These are phyloP conservation scores for Percina caprodes DNA, from an alignment of 2,113 vertebrate species.

Conservation along the genomic window DNA sequence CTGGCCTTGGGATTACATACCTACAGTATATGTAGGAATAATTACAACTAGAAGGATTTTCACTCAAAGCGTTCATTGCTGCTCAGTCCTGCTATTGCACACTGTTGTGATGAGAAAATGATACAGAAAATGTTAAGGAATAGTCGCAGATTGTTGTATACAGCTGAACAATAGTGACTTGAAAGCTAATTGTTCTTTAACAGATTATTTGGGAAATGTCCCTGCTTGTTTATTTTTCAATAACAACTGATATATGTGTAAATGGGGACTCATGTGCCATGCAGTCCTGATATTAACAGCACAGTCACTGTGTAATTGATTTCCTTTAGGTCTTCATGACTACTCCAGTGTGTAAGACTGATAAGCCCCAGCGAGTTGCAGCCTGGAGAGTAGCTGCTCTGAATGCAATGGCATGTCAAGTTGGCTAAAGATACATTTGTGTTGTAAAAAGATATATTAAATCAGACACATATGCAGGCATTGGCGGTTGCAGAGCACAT, in stretches of 20 bases:
- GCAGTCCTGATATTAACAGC: slow-evolving; percentile 46
- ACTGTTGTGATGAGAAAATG: background rate
- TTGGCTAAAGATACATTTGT: slow-evolving; percentile 72
- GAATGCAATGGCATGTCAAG: slow-evolving; percentile 63
- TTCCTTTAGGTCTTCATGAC: slow-evolving; percentile 51
- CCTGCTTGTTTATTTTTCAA: slow-evolving; percentile 45
- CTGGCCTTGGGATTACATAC: slow-evolving; percentile 43
- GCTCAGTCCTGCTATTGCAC: background rate
- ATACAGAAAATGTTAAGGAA: background rate
- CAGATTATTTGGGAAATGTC: slow-evolving; percentile 13
- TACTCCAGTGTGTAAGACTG: slow-evolving; percentile 36
- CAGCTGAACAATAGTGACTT: background rate
- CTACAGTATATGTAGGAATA: slow-evolving; percentile 39
- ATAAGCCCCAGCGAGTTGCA: slow-evolving; percentile 40
- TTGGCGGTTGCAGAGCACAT: background rate
- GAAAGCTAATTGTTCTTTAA: slow-evolving; percentile 21
- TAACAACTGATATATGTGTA: slow-evolving; percentile 25
- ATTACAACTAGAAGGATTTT: slow-evolving; percentile 44
- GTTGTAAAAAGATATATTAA: slow-evolving; percentile 71
- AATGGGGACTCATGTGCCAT: slow-evolving; percentile 22
- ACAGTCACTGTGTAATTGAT: slow-evolving; percentile 67
- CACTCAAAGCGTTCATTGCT: slow-evolving; percentile 5
- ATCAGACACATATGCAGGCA: slow-evolving; percentile 45
- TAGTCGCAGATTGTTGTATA: background rate
- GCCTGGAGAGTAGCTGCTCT: slow-evolving; percentile 28